phyloP scores from a whole-genome alignment of 1,140 invertebrate species.

The Meteorus sp. region DNA sequence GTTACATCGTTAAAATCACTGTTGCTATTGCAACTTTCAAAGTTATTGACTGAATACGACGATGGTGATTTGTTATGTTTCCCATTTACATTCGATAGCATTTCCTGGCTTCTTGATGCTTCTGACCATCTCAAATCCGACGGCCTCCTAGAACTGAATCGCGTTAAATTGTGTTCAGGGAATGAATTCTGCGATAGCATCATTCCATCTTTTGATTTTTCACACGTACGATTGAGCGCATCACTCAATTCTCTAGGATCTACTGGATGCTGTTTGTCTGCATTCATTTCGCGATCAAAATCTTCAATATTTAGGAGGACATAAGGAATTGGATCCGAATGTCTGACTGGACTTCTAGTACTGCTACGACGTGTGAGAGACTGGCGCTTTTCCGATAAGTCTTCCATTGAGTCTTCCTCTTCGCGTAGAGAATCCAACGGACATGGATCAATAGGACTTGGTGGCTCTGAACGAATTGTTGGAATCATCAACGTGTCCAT shows the following conservation, averaged over 20 bases:
- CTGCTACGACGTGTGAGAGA: neutral
- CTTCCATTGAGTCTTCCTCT: slow-evolving; percentile 25
- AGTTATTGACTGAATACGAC: slow-evolving; percentile 52
- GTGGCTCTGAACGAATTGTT: slow-evolving; percentile 49
- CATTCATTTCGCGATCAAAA: slow-evolving; percentile 31
- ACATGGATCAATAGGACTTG: slow-evolving; percentile 47
- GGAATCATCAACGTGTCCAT: slow-evolving; percentile 41
- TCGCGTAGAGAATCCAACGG: slow-evolving; percentile 34
- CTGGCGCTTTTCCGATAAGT: slow-evolving; percentile 1
- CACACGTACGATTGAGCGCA: slow-evolving; percentile 16
- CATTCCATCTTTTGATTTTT: neutral
- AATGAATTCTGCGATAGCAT: slow-evolving; percentile 39
- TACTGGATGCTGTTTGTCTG: slow-evolving; percentile 21
- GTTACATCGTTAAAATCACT: slow-evolving; percentile 49
- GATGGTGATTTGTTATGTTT: slow-evolving; percentile 41
- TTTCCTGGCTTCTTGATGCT: slow-evolving; percentile 51
- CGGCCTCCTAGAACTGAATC: slow-evolving; percentile 49
- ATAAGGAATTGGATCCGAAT: slow-evolving; percentile 49
- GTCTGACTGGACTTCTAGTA: slow-evolving; percentile 35
- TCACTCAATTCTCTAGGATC: slow-evolving; percentile 35
- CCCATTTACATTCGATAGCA: slow-evolving; percentile 40
- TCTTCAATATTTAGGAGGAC: slow-evolving; percentile 49
- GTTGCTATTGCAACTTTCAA: slow-evolving; percentile 44
- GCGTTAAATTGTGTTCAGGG: slow-evolving; percentile 46
- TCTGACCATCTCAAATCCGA: slow-evolving; percentile 54